These are phyloP conservation scores for Timema cristinae DNA, from an alignment of 2,888 invertebrate genomes.

Conservation along the genomic window DNA sequence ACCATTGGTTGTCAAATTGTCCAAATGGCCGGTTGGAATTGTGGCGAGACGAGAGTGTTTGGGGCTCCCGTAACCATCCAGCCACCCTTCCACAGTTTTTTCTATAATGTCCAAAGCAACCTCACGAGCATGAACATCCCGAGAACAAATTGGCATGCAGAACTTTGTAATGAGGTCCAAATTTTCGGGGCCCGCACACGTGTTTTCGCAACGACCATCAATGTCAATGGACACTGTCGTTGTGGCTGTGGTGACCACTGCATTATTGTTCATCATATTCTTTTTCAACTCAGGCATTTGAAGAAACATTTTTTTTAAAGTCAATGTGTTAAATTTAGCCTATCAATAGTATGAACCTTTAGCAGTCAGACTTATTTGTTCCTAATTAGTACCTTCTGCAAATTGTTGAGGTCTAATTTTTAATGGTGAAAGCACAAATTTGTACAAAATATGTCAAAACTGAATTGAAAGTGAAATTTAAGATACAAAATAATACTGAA, in stretches of 20 bases:
- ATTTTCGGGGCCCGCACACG: constrained; percentile 37
- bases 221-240: constrained; percentile 22
- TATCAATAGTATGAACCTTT: too few relatives aligned
- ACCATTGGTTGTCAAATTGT: constrained; percentile 25
- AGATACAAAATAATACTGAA: too few relatives aligned
- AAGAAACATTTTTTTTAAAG: constrained; percentile 17
- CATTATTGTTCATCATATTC: constrained; percentile 19
- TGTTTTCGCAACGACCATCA: constrained; percentile 14
- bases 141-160: constrained; percentile 51
- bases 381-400: too few relatives aligned
- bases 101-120: constrained; percentile 51
- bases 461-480: too few relatives aligned
- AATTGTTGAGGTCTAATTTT: too few relatives aligned
- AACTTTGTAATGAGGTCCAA: constrained; percentile 50
- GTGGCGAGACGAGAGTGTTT: constrained; percentile 42
- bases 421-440: too few relatives aligned
- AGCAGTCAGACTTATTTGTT: too few relatives aligned
- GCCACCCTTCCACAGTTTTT: constrained; percentile 52
- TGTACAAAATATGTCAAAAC: too few relatives aligned
- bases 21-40: constrained; percentile 23
- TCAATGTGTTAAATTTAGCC: too few relatives aligned
- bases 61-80: constrained; percentile 51
- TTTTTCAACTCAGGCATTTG: constrained; percentile 22
- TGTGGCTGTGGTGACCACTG: neutral
- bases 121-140: constrained; percentile 50